These are phyloP conservation scores for Epizoanthus fatuus DNA, from an alignment of 92 coral and sea anemone species.

Conservation along the genomic window DNA sequence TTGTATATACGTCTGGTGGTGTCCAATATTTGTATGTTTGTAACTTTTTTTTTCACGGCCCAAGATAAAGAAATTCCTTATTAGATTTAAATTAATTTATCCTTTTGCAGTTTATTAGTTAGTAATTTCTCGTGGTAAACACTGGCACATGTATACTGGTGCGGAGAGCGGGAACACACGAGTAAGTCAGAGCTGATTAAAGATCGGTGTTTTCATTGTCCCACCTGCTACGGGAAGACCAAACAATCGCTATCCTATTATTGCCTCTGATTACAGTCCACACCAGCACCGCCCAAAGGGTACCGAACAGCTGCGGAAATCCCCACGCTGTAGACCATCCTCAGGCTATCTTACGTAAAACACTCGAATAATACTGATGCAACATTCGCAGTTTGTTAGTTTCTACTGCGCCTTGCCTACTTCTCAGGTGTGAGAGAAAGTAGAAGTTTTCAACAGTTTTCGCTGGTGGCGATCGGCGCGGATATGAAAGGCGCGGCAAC, in stretches of 20 bases:
- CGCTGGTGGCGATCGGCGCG: neutral
- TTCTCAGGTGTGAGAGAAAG: neutral
- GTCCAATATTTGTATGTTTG: too few species aligned
- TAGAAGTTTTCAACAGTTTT: neutral
- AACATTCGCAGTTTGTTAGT: neutral
- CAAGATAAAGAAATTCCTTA: too few species aligned
- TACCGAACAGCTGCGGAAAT: neutral
- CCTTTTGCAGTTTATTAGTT: neutral
- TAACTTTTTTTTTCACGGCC: too few species aligned
- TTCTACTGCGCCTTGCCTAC: neutral
- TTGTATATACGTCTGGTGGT: too few species aligned
- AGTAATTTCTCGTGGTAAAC: constrained; percentile 12
- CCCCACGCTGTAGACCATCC: constrained; percentile 2
- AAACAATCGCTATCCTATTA: neutral
- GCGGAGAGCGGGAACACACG: too few species aligned
- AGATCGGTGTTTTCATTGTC: neutral
- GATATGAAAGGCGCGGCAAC: neutral
- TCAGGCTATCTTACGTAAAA: constrained; percentile 11
- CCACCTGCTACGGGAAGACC: constrained; percentile 12
- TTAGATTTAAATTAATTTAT: too few species aligned
- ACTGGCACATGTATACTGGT: neutral
- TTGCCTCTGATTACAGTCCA: constrained; percentile 7
- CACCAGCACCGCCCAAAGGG: constrained; percentile 15
- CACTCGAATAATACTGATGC: constrained; percentile 25
- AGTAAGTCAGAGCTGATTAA: neutral